Evolutionary conservation across 2,113 vertebrate species (phyloP).

Genomic region (Cebidichthys violaceus): DNA sequence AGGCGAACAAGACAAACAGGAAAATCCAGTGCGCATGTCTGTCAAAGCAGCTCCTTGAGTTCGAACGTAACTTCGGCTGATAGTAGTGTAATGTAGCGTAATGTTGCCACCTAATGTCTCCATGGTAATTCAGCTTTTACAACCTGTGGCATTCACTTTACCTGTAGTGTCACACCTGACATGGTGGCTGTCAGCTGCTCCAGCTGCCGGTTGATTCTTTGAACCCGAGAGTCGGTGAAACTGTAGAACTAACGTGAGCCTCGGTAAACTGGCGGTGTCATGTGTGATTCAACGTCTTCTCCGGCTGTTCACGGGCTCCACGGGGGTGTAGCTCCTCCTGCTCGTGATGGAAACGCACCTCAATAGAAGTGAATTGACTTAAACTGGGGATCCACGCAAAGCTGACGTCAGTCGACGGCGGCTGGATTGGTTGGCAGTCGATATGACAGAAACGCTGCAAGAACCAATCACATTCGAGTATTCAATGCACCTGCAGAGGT

Average conservation of each 20-base stretch:
- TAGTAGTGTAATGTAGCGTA: no score
- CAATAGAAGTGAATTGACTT: constrained; percentile 44
- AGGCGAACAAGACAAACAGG: constrained; percentile 68
- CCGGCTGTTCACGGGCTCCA: background rate
- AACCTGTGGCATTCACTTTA: constrained; percentile 2
- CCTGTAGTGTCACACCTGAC: constrained; percentile 71
- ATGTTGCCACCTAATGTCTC: background rate
- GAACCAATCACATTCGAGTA: constrained; percentile 54
- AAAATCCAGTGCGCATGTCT: constrained; percentile 48
- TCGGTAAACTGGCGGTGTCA: background rate
- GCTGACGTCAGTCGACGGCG: constrained; percentile 34
- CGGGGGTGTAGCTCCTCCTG: fast-evolving
- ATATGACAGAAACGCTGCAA: background rate
- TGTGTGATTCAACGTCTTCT: constrained; percentile 16
- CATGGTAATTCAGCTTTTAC: no score
- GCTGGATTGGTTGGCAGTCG: constrained; percentile 22
- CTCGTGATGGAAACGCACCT: constrained; percentile 23
- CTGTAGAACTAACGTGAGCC: no score
- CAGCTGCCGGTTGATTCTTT: background rate
- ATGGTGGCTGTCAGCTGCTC: constrained; percentile 50
- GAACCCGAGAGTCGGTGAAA: background rate
- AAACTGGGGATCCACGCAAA: background rate
- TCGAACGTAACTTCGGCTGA: background rate
- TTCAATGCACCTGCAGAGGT: constrained; percentile 49
- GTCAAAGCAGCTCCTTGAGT: background rate